phyloP scores from a whole-genome alignment of 2,113 vertebrate species.

The Lota lota region DNA sequence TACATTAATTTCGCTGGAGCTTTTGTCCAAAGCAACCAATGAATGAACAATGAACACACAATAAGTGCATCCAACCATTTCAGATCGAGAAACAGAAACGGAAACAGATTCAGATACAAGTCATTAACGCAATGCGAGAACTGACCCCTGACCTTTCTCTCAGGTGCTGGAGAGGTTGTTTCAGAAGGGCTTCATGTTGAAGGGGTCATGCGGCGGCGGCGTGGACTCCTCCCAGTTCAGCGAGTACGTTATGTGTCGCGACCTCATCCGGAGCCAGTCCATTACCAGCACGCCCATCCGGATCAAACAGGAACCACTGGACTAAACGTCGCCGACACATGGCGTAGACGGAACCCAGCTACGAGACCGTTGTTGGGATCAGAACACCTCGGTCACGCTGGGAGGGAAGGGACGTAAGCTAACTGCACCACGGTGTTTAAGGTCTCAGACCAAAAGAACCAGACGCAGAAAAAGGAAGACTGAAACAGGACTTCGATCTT shows the following conservation, averaged over 20 bases:
- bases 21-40: no score
- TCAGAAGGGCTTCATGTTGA: constrained; percentile 84
- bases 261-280: constrained; percentile 76
- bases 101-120: no score
- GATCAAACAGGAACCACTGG: constrained; percentile 93
- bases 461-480: neutral
- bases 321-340: constrained; percentile 58
- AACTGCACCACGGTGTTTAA: neutral
- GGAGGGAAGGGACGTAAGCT: neutral
- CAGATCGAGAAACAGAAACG: no score
- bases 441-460: neutral
- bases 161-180: constrained; percentile 90
- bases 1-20: no score
- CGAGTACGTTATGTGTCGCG: constrained; percentile 84
- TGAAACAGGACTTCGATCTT: no score
- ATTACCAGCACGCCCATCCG: constrained; percentile 75
- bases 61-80: no score
- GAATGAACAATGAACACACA: no score
- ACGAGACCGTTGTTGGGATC: neutral
- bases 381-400: neutral
- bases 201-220: constrained; percentile 84
- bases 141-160: neutral
- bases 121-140: no score
- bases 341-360: neutral
- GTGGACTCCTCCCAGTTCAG: constrained; percentile 95